Percentiles rank a stretch among this genome's conserved stretches.
Evolutionary conservation across 2,113 vertebrate genomes (phyloP).

Genomic region (Candoia aspera): DNA sequence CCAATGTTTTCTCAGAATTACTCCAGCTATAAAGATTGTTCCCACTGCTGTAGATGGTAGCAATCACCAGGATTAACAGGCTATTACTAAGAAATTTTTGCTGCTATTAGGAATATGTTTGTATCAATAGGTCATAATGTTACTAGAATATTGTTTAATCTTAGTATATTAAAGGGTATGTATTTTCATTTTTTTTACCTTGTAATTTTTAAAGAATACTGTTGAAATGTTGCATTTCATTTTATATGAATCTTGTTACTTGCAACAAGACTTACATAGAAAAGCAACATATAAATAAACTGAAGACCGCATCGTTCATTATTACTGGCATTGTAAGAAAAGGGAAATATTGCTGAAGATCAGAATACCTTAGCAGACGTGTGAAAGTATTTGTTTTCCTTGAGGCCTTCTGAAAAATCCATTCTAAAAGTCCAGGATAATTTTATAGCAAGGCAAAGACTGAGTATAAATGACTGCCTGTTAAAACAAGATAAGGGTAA

Average conservation of each 20-base stretch:
- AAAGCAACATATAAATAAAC: background rate
- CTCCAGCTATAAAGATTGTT: too few relatives aligned
- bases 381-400: background rate
- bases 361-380: constrained; percentile 26
- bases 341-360: background rate
- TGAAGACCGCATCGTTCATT: constrained; percentile 19
- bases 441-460: constrained; percentile 65
- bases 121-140: background rate
- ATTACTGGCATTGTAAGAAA: constrained; percentile 45
- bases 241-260: background rate
- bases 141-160: background rate
- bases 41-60: background rate
- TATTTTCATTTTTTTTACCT: background rate
- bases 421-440: constrained; percentile 64
- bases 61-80: background rate
- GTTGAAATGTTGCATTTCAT: background rate
- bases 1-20: too few relatives aligned
- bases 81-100: background rate
- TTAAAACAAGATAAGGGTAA: constrained; percentile 70
- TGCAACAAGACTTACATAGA: background rate
- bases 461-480: constrained; percentile 48
- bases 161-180: background rate
- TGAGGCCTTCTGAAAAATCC: constrained; percentile 45
- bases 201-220: background rate
- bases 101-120: background rate